phyloP scores from a whole-genome alignment of 2,113 vertebrate genomes.

The Helogale parvula region DNA sequence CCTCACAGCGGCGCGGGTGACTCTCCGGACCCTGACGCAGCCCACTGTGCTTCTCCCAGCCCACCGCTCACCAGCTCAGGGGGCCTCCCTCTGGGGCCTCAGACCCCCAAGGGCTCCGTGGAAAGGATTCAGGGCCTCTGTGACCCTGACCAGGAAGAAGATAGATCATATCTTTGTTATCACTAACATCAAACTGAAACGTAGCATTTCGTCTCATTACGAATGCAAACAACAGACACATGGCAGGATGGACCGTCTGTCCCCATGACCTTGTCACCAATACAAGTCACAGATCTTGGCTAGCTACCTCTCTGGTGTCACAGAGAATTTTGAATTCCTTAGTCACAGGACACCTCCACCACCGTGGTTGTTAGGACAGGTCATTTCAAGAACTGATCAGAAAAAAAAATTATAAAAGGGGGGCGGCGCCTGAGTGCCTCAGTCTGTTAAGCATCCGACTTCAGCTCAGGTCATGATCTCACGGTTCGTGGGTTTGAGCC shows the following conservation, averaged over 20 bases:
- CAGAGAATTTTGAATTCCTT: not conserved
- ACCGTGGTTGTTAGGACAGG: rapidly evolving
- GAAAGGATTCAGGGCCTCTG: not conserved
- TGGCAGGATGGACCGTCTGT: not conserved
- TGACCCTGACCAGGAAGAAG: not conserved
- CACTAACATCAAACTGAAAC: rapidly evolving
- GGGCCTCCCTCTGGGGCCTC: rapidly evolving
- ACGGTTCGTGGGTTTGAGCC: too few species aligned
- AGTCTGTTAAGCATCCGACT: too few species aligned
- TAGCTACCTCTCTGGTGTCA: rapidly evolving
- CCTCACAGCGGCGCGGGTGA: rapidly evolving
- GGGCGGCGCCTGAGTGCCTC: too few species aligned
- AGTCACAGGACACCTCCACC: rapidly evolving
- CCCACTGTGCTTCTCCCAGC: rapidly evolving
- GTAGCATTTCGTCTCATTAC: not conserved
- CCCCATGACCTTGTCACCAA: too few species aligned
- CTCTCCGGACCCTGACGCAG: not conserved
- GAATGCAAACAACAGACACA: rapidly evolving
- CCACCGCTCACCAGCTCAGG: rapidly evolving
- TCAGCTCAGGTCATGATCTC: too few species aligned
- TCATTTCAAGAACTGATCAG: not conserved
- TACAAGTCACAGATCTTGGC: not conserved
- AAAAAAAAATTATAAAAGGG: too few species aligned
- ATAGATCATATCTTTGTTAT: not conserved
- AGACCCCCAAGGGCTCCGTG: not conserved